Conservation (phyloP, 2,888 invertebrate genomes). For the Ophion costatus region DNA sequence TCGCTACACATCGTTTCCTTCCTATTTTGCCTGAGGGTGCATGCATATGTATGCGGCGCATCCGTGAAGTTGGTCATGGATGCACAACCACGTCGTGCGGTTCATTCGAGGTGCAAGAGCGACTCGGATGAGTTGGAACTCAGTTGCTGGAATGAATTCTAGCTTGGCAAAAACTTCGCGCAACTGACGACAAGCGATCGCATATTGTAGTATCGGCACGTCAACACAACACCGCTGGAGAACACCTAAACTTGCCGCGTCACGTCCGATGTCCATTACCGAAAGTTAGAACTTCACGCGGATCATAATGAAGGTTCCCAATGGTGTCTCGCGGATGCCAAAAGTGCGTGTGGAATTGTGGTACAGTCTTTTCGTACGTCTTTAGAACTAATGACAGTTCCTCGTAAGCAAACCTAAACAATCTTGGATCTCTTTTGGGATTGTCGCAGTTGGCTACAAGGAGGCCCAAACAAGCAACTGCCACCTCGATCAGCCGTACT, state of each 20-base stretch:
- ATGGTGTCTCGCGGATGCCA: not conserved
- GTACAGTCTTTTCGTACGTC: not conserved
- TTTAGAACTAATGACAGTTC: not conserved
- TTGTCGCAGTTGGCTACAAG: not conserved
- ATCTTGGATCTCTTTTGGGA: not conserved
- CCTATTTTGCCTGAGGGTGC: conserved; percentile 71
- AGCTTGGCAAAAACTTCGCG: not conserved
- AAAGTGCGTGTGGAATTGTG: not conserved
- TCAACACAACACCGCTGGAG: not conserved
- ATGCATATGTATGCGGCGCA: conserved; percentile 75
- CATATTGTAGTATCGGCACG: conserved; percentile 1
- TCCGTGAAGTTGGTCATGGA: conserved; percentile 59
- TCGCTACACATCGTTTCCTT: conserved; percentile 75
- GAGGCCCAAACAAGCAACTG: not conserved
- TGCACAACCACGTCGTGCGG: conserved; percentile 34
- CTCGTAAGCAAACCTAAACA: not conserved
- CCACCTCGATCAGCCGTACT: no score
- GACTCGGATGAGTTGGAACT: conserved; percentile 48
- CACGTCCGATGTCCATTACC: not conserved
- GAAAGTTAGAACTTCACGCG: not conserved
- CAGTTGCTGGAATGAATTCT: conserved; percentile 26
- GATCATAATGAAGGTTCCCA: not conserved
- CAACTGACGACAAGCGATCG: conserved; percentile 43
- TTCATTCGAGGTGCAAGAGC: conserved; percentile 56
- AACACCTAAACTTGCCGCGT: not conserved